These are phyloP conservation scores for Fabriciana adippe DNA, from an alignment of 2,888 invertebrate genomes.

Conservation along the genomic window DNA sequence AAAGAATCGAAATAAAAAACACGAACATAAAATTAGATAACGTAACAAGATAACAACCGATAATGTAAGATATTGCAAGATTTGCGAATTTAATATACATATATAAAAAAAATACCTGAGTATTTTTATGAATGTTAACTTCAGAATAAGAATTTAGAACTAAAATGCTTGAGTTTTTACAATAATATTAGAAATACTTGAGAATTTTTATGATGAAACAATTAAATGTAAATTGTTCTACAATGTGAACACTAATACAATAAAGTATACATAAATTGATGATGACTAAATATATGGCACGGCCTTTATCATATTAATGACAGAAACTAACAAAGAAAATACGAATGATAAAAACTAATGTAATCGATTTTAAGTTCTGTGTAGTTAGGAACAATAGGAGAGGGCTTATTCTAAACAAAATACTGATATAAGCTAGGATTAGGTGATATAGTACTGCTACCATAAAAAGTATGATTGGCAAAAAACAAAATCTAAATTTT, in stretches of 20 bases:
- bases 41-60: conserved; percentile 78
- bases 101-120: neutral
- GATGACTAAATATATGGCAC: conserved; percentile 57
- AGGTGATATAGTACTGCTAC: conserved; percentile 45
- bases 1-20: conserved; percentile 54
- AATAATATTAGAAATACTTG: conserved; percentile 17
- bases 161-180: neutral
- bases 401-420: conserved; percentile 70
- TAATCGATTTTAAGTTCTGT: conserved; percentile 25
- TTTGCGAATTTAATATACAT: conserved; percentile 7
- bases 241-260: conserved; percentile 34
- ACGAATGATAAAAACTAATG: conserved; percentile 24
- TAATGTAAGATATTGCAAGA: conserved; percentile 45
- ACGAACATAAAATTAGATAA: conserved; percentile 76
- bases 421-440: conserved; percentile 76
- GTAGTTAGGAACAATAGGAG: conserved; percentile 69
- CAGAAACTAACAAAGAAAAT: conserved; percentile 32
- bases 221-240: conserved; percentile 31
- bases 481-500: too few species aligned
- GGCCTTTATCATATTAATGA: conserved; percentile 46
- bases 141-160: neutral
- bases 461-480: neutral
- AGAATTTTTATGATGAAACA: conserved; percentile 15
- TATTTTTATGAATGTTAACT: neutral
- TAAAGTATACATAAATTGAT: conserved; percentile 43